These are phyloP conservation scores for Limnephilus marmoratus DNA, from an alignment of 2,888 invertebrate species.

Conservation along the genomic window DNA sequence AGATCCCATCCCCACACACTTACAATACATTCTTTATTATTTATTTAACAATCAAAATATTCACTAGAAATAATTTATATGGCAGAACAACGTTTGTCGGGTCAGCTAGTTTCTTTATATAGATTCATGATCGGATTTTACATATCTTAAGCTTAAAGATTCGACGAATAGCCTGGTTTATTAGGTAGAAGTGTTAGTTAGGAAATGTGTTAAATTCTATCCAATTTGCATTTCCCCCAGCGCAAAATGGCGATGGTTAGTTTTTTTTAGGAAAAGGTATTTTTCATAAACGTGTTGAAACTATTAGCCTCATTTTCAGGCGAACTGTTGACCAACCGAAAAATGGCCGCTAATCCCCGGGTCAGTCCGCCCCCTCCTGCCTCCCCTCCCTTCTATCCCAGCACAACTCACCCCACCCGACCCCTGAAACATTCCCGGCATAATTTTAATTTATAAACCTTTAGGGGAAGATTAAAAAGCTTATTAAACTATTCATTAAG, in stretches of 20 bases:
- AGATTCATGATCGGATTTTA: too few relatives aligned
- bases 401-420: neutral
- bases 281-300: neutral
- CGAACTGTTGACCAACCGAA: neutral
- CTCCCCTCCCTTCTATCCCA: neutral
- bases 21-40: too few relatives aligned
- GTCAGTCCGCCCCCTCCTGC: neutral
- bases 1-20: too few relatives aligned
- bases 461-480: neutral
- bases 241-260: neutral
- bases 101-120: too few relatives aligned
- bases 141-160: too few relatives aligned
- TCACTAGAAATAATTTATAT: too few relatives aligned
- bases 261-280: neutral
- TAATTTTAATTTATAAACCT: conserved; percentile 2
- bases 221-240: neutral
- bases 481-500: neutral
- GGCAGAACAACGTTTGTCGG: too few relatives aligned
- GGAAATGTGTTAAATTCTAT: too few relatives aligned
- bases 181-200: too few relatives aligned
- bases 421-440: neutral
- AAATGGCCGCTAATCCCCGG: neutral
- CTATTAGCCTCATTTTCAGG: neutral
- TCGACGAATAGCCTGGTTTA: too few relatives aligned
- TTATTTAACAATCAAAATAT: too few relatives aligned